Conservation (phyloP, 2,888 invertebrate species). For the Operophtera brumata region DNA sequence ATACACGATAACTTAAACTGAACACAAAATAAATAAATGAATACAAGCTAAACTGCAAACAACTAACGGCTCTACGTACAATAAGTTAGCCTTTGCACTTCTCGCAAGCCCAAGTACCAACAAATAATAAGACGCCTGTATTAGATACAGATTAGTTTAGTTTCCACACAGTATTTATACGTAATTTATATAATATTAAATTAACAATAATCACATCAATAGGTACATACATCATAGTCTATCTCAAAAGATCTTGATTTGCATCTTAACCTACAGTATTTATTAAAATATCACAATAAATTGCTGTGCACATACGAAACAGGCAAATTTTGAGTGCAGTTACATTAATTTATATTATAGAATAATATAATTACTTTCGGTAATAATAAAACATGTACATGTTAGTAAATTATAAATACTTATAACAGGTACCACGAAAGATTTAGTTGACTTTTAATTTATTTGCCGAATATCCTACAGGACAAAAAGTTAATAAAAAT, state of each 20-base stretch:
- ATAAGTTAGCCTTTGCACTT: constrained; percentile 41
- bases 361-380: constrained; percentile 59
- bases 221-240: constrained; percentile 63
- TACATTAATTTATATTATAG: constrained; percentile 67
- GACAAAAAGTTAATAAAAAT: background rate
- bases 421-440: constrained; percentile 15
- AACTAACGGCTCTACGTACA: constrained; percentile 36
- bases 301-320: constrained; percentile 81
- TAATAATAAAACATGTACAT: constrained; percentile 56
- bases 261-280: constrained; percentile 76
- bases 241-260: constrained; percentile 66
- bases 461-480: constrained; percentile 37
- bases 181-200: constrained; percentile 53
- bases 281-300: constrained; percentile 82
- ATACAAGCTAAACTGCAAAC: constrained; percentile 35
- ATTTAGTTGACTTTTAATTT: constrained; percentile 10
- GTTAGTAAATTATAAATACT: constrained; percentile 20
- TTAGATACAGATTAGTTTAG: constrained; percentile 58
- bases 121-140: constrained; percentile 52
- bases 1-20: constrained; percentile 8
- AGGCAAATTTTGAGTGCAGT: constrained; percentile 81
- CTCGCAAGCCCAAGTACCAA: constrained; percentile 46
- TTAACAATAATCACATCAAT: constrained; percentile 69
- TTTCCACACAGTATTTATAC: constrained; percentile 44
- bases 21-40: constrained; percentile 13